Evolutionary conservation across 2,113 vertebrate genomes (phyloP).

Genomic region (Anser cygnoides): DNA sequence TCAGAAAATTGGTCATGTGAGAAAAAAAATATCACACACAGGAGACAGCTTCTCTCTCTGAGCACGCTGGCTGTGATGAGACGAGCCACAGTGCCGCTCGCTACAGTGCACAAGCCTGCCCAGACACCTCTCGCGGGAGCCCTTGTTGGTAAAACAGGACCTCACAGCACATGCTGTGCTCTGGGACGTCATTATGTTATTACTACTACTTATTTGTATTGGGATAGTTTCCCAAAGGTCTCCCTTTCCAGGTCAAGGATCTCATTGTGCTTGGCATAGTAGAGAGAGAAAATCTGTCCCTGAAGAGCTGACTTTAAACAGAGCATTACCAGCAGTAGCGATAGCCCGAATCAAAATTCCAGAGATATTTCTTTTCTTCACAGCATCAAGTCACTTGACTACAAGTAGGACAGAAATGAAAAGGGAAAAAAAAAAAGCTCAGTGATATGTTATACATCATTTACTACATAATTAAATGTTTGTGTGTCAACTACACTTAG

Average conservation of each 20-base stretch:
- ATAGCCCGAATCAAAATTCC: neutral
- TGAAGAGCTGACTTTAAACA: neutral
- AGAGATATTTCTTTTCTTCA: neutral
- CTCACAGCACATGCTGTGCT: neutral
- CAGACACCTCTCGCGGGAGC: neutral
- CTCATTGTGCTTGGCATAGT: neutral
- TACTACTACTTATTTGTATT: neutral
- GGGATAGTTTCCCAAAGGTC: neutral
- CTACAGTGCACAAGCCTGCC: neutral
- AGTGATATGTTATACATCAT: neutral
- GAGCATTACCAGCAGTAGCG: neutral
- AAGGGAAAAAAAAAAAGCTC: neutral
- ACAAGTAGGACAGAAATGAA: neutral
- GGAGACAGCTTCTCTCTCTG: neutral
- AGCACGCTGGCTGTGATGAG: neutral
- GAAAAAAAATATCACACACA: neutral
- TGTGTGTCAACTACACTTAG: neutral
- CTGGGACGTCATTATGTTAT: neutral
- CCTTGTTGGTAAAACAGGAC: neutral
- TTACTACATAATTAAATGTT: neutral
- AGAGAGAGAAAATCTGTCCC: neutral
- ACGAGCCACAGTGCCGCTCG: accelerated
- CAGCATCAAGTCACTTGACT: neutral
- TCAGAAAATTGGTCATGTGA: constrained; percentile 26
- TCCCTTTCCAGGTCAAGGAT: neutral